Evolutionary conservation across 2,888 invertebrate genomes (phyloP).

Genomic region (Ophraella communa): DNA sequence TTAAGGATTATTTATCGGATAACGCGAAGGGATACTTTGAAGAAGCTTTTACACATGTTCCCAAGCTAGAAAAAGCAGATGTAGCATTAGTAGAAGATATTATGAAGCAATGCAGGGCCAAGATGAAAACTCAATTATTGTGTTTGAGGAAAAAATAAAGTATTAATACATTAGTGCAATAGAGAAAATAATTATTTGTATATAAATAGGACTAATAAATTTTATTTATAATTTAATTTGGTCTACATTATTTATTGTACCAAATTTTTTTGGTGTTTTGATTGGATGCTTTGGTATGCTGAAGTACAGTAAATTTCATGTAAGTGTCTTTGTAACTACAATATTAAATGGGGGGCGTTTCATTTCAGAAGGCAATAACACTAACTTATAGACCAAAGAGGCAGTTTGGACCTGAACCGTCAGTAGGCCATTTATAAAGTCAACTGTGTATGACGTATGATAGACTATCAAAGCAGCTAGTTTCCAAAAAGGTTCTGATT

Average conservation of each 20-base stretch:
- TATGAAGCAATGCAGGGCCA: conserved; percentile 67
- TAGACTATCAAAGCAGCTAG: no score
- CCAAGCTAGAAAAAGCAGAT: conserved; percentile 67
- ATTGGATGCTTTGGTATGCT: no score
- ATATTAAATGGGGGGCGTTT: no score
- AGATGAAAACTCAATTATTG: conserved; percentile 73
- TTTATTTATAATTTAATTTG: background rate
- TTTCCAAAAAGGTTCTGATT: no score
- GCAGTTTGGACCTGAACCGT: no score
- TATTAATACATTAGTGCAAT: background rate
- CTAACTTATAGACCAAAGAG: no score
- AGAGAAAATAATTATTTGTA: background rate
- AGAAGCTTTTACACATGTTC: conserved; percentile 82
- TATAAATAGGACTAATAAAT: background rate
- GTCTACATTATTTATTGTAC: background rate
- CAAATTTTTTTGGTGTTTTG: no score
- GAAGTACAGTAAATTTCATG: no score
- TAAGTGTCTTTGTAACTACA: no score
- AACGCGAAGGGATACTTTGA: conserved; percentile 68
- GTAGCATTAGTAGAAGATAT: conserved; percentile 66
- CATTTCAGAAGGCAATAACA: no score
- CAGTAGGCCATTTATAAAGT: no score
- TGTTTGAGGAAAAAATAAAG: conserved; percentile 60
- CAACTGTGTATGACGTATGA: no score
- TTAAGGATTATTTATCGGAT: conserved; percentile 63